Evolutionary conservation across 2,888 invertebrate genomes (phyloP).

Genomic region (Drosophila subquinaria): DNA sequence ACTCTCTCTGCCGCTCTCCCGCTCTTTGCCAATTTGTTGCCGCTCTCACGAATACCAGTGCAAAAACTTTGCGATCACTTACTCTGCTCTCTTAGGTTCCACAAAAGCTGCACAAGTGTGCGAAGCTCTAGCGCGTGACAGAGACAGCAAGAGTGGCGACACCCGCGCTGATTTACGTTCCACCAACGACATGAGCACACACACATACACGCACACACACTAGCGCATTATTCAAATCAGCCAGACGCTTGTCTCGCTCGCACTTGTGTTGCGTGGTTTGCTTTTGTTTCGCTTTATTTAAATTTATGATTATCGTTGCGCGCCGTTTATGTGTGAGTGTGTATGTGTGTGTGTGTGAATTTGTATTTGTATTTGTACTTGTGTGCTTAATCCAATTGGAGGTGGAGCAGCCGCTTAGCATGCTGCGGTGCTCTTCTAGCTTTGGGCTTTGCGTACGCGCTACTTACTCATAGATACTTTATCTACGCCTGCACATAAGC

Average conservation of each 20-base stretch:
- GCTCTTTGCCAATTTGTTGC: conserved; percentile 43
- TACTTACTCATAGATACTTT: conserved; percentile 30
- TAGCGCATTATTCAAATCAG: conserved; percentile 68
- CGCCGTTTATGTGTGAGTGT: conserved; percentile 2
- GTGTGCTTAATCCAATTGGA: conserved; percentile 75
- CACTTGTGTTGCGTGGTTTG: conserved; percentile 13
- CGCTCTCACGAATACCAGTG: conserved; percentile 33
- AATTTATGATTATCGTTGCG: conserved; percentile 72
- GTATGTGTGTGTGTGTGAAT: conserved; percentile 7
- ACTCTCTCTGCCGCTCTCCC: conserved; percentile 27
- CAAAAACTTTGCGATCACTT: conserved; percentile 20
- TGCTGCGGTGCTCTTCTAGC: conserved; percentile 68
- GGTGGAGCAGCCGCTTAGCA: conserved; percentile 69
- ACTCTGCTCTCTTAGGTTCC: conserved; percentile 71
- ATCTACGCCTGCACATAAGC: conserved; percentile 43
- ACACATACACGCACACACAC: conserved; percentile 40
- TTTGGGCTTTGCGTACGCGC: conserved; percentile 33
- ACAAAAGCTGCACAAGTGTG: conserved; percentile 65
- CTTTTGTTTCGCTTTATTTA: conserved; percentile 65
- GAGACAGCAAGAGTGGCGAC: conserved; percentile 50
- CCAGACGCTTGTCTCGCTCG: conserved; percentile 43
- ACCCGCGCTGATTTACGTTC: conserved; percentile 36
- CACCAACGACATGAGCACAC: conserved; percentile 18
- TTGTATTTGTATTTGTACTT: conserved; percentile 7
- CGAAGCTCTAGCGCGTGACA: conserved; percentile 42